phyloP scores from a whole-genome alignment of 1,140 invertebrate species.

The Drosophila pseudoananassae region DNA sequence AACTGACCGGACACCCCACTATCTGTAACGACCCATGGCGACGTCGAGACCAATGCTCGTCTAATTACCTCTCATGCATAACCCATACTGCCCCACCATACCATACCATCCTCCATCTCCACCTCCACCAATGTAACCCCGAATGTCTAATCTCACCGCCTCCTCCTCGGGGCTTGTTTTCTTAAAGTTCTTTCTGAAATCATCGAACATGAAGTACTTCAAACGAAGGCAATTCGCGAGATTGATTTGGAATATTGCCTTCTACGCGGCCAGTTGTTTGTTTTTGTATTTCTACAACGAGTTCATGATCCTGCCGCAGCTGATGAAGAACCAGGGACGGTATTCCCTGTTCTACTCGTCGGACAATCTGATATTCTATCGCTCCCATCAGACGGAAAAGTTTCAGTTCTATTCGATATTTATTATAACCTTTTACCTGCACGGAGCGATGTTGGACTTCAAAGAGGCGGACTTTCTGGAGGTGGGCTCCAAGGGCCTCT shows the following conservation, averaged over 20 bases:
- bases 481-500: conserved; percentile 74
- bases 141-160: not conserved
- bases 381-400: conserved; percentile 77
- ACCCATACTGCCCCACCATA: no score
- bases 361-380: conserved; percentile 80
- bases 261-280: conserved; percentile 72
- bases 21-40: conserved; percentile 10
- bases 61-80: conserved; percentile 19
- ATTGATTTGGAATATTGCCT: conserved; percentile 80
- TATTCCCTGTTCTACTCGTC: conserved; percentile 79
- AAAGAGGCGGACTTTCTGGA: conserved; percentile 77
- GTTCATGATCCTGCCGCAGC: conserved; percentile 78
- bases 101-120: not conserved
- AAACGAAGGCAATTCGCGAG: conserved; percentile 79
- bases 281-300: conserved; percentile 81
- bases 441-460: conserved; percentile 78
- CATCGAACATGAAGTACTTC: conserved; percentile 77
- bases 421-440: conserved; percentile 79
- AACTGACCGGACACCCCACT: conserved; percentile 12
- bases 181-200: conserved; percentile 73
- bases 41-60: conserved; percentile 26
- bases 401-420: conserved; percentile 82
- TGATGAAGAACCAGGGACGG: conserved; percentile 76
- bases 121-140: not conserved
- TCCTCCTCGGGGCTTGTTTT: not conserved